Conservation (phyloP, 2,113 vertebrate species). For the Megaceryle maxima region DNA sequence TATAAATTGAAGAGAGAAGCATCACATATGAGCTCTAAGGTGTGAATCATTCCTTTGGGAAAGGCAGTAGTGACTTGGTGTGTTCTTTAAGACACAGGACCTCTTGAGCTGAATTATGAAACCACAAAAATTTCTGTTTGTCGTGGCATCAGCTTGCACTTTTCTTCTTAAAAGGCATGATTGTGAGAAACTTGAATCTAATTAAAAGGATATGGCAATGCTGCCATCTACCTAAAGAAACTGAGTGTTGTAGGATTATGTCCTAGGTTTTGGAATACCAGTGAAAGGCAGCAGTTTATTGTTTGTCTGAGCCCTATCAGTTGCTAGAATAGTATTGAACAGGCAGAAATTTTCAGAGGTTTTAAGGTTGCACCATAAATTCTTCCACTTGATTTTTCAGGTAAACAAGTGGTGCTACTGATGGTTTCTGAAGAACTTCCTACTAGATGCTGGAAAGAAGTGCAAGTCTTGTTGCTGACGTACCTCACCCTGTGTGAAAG, state of each 20-base stretch:
- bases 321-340: not conserved
- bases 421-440: not conserved
- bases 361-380: not conserved
- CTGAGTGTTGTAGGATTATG: not conserved
- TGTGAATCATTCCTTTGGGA: not conserved
- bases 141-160: not conserved
- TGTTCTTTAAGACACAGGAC: not conserved
- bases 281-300: not conserved
- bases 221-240: not conserved
- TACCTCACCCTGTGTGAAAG: not conserved
- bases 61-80: not conserved
- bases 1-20: not conserved
- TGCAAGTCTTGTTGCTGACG: not conserved
- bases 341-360: not conserved
- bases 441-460: not conserved
- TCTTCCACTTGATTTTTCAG: not conserved
- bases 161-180: not conserved
- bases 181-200: not conserved
- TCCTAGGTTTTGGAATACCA: not conserved
- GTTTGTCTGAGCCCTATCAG: not conserved
- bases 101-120: not conserved
- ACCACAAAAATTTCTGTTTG: not conserved
- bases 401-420: not conserved
- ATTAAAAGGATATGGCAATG: not conserved
- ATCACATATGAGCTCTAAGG: accelerated